Evolutionary conservation across 2,797 vertebrate species (phyloP), one percentile per base, ranked within the genome.

Genomic region (Vespertilio murinus): DNA sequence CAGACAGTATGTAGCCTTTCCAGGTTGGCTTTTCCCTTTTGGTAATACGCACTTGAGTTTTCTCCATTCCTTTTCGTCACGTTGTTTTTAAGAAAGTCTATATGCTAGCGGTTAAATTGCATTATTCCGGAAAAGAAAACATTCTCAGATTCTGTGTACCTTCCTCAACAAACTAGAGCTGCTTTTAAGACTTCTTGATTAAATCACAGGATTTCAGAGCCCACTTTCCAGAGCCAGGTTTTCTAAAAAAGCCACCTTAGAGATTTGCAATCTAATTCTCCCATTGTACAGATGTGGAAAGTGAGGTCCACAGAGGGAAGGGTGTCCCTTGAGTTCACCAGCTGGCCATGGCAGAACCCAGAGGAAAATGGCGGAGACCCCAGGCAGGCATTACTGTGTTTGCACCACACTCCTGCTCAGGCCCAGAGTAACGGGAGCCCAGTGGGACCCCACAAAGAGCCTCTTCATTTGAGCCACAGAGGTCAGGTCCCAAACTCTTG

Each of bases 171-270:
- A 49, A 38, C 47, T 30, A 5, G 61, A 88, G 17, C 42, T 84
- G 6, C 52, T 81, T 95, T 82, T n/a, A 82, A 84, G 71, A 38
- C 65, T 88, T 47, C 70, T 89, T 78, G 45, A 69, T 73, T 69
- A 77, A 71, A 65, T n/a, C 28, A 73, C 28, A 61, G 65, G 69
- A 61, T 87, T 80, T 89, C 71, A 65, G 65, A 79, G 38, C 65
- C 25, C 35, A 23, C 52, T 54, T 87, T 80, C 87, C 71, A 65
- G 65, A 79, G 38, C 65, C 25, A 42, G 56, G 56, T 59, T 28
- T 59, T 25, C 13, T n/a, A n/a, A 6, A 47, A 74, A 67, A 59
- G 33, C 47, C 35, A 12, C 17, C 6, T 23, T 67, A 71, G 59
- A 67, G 81, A 42, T 54, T 28, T 33, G 23, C 5, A 52, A 5